Evolutionary conservation across 2,888 invertebrate species (phyloP), one percentile per base, ranked within the genome.

Genomic region (Eupelmus urozonus): DNA sequence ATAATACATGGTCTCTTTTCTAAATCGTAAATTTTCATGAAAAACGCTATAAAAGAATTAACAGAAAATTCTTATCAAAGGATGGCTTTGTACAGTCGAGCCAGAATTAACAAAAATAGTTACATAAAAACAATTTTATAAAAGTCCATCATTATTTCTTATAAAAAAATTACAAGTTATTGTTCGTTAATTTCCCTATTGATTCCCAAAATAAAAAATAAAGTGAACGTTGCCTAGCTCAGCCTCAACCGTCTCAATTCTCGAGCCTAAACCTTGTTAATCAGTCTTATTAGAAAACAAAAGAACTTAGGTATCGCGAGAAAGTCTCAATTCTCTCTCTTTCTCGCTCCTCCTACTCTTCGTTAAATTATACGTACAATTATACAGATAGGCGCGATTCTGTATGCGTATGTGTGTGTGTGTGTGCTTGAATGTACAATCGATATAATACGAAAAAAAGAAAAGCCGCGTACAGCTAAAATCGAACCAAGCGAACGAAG

Each of bases 231-330:
- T 23, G 57, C 60, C 62, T 59, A 49, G 45, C 9, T 9, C 23
- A 29, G n/a, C n/a, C n/a, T 1, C 59, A 40, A 51, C 53, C 40
- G 25, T 42, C 18, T 25, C 27, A 51, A 71, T 25, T 23, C 23
- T 49, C 40, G 76, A 55, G 55, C 55, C 29, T 76, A 60, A 78
- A 62, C 40, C 9, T 71, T 13, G 45, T 9, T 71, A 72, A 76
- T 79, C 79, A 79, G 79, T 79, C 79, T 79, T 79, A 72, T 76
- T 42, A 55, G 4, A 72, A 76, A 69, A 53, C n/a, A n/a, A 72
- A 62, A 18, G 51, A 60, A 57, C 29, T 27, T 42, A 3, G 16
- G 45, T n/a, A 20, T 18, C 25, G 25, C 23, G 16, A 53, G 40
- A 65, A 60, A 59, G 53, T 62, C 1, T 7, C 16, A 45, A 13